phyloP scores from a whole-genome alignment of 2,888 invertebrate genomes.

The Drosophila emarginata region DNA sequence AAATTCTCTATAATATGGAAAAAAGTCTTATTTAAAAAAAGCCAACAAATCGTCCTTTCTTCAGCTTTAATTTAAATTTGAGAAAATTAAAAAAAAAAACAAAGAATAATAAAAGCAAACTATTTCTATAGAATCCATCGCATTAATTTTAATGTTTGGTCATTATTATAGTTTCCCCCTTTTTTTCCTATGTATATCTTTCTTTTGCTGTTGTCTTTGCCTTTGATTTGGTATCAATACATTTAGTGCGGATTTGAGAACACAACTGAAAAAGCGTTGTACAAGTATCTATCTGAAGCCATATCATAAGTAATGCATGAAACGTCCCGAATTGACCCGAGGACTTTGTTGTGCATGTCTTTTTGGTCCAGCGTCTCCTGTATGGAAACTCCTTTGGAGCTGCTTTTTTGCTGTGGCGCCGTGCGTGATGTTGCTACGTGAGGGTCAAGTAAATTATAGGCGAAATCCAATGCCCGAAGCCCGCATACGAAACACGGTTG shows the following conservation, averaged over 20 bases:
- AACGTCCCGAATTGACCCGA: slow-evolving; percentile 41
- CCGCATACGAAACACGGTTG: slow-evolving; percentile 37
- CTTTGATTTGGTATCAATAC: slow-evolving; percentile 32
- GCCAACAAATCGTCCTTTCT: too few species aligned
- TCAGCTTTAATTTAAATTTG: too few species aligned
- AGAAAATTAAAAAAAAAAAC: too few species aligned
- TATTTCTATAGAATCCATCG: background rate
- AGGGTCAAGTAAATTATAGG: slow-evolving; percentile 71
- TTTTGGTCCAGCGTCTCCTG: background rate
- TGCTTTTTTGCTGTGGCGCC: slow-evolving; percentile 19
- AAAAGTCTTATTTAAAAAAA: too few species aligned
- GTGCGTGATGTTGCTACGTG: slow-evolving; percentile 67
- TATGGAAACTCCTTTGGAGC: background rate
- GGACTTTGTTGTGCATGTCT: slow-evolving; percentile 41
- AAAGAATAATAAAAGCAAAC: background rate
- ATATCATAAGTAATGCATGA: slow-evolving; percentile 74
- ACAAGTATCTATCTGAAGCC: slow-evolving; percentile 13
- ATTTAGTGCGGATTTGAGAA: slow-evolving; percentile 31
- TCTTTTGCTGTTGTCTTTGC: too few species aligned
- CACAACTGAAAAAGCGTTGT: slow-evolving; percentile 39
- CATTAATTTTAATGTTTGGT: slow-evolving; percentile 1
- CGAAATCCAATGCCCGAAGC: slow-evolving; percentile 45
- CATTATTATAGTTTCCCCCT: background rate
- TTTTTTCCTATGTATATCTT: too few species aligned
- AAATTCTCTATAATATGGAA: too few species aligned